Conservation (phyloP, 2,113 vertebrate species). For the Phoxinus phoxinus region DNA sequence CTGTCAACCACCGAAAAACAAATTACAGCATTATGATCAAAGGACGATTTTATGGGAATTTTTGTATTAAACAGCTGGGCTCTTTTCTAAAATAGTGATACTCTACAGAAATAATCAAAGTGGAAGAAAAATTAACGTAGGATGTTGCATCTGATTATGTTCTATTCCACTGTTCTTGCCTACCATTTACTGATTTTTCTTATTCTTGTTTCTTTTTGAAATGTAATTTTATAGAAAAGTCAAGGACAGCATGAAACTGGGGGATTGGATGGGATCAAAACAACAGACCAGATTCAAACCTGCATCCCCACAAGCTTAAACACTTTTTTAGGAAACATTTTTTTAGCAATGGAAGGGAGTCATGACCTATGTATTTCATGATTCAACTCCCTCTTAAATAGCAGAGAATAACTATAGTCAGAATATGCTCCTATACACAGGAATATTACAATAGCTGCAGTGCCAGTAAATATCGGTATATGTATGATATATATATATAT, state of each 20-base stretch:
- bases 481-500: too few species aligned
- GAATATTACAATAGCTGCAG: neutral
- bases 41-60: neutral
- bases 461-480: too few species aligned
- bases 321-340: neutral
- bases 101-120: neutral
- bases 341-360: neutral
- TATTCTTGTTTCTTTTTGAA: neutral
- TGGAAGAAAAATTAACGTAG: neutral
- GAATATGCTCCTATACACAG: neutral
- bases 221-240: too few species aligned
- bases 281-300: neutral
- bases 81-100: neutral
- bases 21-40: constrained; percentile 39
- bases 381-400: neutral
- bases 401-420: neutral
- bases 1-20: constrained; percentile 36
- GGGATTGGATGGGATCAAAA: neutral
- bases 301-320: neutral
- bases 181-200: neutral
- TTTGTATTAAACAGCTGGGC: neutral
- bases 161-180: neutral
- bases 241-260: neutral
- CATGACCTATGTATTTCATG: neutral
- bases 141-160: neutral